Evolutionary conservation across 2,888 invertebrate species (phyloP).

Genomic region (Drosophila robusta): DNA sequence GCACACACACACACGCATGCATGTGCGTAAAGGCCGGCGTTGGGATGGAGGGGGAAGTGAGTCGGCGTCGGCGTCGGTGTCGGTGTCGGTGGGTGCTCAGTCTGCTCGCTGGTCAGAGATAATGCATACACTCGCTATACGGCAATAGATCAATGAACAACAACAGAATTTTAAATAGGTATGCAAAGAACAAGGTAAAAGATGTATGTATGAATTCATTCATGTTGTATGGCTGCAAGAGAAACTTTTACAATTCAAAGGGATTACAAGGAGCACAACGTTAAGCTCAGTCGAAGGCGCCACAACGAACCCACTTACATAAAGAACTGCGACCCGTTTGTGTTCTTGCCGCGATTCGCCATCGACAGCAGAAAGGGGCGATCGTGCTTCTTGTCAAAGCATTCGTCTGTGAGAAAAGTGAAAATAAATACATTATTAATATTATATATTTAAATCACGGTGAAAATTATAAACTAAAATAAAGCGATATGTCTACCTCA

Average conservation of each 20-base stretch:
- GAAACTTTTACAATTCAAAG: slow-evolving; percentile 34
- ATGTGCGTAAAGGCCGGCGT: slow-evolving; percentile 9
- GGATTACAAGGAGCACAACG: slow-evolving; percentile 7
- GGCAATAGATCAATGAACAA: slow-evolving; percentile 82
- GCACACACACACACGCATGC: slow-evolving; percentile 4
- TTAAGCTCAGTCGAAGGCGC: not conserved
- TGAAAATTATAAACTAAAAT: too few species aligned
- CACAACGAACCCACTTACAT: slow-evolving; percentile 91
- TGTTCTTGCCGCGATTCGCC: slow-evolving; percentile 99
- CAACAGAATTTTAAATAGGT: slow-evolving; percentile 71
- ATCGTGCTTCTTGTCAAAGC: slow-evolving; percentile 94
- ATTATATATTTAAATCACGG: not conserved
- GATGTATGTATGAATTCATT: slow-evolving; percentile 52
- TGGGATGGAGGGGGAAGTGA: slow-evolving; percentile 27
- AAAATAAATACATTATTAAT: not conserved
- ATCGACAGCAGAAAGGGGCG: slow-evolving; percentile 96
- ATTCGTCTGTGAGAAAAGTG: slow-evolving; percentile 91
- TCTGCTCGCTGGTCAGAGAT: slow-evolving; percentile 53
- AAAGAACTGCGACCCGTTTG: slow-evolving; percentile 99
- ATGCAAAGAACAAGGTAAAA: slow-evolving; percentile 41
- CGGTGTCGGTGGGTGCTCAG: slow-evolving; percentile 35
- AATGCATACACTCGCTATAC: slow-evolving; percentile 57
- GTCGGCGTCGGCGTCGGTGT: slow-evolving; percentile 11
- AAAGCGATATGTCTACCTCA: too few species aligned
- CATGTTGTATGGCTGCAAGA: slow-evolving; percentile 45